Base-by-base conservation (phyloP, 2,113 vertebrate genomes). In the Loxodonta africana region DNA sequence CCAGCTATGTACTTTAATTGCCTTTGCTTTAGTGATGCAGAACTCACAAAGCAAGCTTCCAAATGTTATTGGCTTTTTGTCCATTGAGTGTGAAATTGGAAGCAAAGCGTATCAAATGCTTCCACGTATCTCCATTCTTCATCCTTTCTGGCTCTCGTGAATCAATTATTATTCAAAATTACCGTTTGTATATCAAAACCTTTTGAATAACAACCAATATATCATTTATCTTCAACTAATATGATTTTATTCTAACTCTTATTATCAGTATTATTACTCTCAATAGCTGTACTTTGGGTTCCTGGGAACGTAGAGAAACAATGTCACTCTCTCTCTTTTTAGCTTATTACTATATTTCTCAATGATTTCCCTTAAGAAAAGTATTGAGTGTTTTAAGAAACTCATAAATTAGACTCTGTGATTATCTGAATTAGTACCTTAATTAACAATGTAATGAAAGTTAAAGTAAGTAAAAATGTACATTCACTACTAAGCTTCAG, bases 21-120 rank as follows among this genome's bases (percentile, higher is more conserved):
- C 96, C 83, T 97, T 88, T 97, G 92, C 95, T 97, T 98, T 97
- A 92, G 88, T 60, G 92, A 98, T 96, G 88, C 95, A 88, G 80
- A 96, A 92, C 84, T 96, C 80, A 97, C 83, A 97, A 96, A 98
- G 97, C 73, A 97, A 98, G 97, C 91, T 96, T 98, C 97, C 97
- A 97, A 96, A 96, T 83, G 83, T 0, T 48, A 76, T 95, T 98
- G 98, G 96, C 90, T 77, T 20, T 0, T 18, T 97, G 98, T 97
- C 98, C 93, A 60, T 86, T 23, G 65, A 98, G 60, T 82, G 53
- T 60, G 51, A 97, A 57, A 90, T 92, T 98, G 91, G 86, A 95
- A 96, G 96, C 87, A 96, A 97, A 98, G 69, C 90, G 97, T 93
- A 97, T 92, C 93, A 97, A 98, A 96, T 82, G 67, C 62, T 97